Evolutionary conservation across 2,888 invertebrate genomes (phyloP).

Genomic region (Habroteleia sp.): DNA sequence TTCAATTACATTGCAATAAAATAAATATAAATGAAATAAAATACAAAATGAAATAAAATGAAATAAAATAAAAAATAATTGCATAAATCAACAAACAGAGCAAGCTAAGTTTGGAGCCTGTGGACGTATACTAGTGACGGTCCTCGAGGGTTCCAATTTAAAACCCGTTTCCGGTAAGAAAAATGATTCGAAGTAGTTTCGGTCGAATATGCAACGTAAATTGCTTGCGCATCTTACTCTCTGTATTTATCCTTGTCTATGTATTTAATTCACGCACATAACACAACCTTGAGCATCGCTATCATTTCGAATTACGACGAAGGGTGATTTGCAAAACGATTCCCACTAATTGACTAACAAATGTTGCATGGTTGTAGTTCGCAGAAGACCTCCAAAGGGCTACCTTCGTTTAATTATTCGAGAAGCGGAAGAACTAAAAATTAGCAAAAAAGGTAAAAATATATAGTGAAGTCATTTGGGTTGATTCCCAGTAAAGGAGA

Average conservation of each 20-base stretch:
- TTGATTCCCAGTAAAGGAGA: too few relatives aligned
- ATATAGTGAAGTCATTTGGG: too few relatives aligned
- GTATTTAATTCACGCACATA: constrained; percentile 10
- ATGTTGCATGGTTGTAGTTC: constrained; percentile 79
- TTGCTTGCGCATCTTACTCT: constrained; percentile 22
- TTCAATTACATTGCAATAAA: too few relatives aligned
- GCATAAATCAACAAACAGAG: constrained; percentile 75
- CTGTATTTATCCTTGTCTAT: constrained; percentile 17
- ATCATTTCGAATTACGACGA: neutral
- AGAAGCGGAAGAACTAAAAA: constrained; percentile 78
- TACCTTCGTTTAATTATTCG: constrained; percentile 78
- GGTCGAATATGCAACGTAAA: constrained; percentile 3
- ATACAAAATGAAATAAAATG: neutral
- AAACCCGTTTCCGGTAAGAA: constrained; percentile 77
- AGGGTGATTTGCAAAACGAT: constrained; percentile 7
- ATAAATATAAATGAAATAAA: neutral
- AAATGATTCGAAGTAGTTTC: constrained; percentile 5
- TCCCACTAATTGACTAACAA: constrained; percentile 67
- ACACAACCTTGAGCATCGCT: neutral
- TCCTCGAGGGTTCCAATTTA: constrained; percentile 77
- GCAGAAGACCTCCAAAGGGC: constrained; percentile 79
- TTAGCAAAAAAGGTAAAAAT: constrained; percentile 74
- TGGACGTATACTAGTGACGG: constrained; percentile 83
- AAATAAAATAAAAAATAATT: constrained; percentile 4
- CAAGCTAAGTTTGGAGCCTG: constrained; percentile 83